Base-by-base conservation (phyloP, 2,113 vertebrate species). In the Lipotes vexillifer region DNA sequence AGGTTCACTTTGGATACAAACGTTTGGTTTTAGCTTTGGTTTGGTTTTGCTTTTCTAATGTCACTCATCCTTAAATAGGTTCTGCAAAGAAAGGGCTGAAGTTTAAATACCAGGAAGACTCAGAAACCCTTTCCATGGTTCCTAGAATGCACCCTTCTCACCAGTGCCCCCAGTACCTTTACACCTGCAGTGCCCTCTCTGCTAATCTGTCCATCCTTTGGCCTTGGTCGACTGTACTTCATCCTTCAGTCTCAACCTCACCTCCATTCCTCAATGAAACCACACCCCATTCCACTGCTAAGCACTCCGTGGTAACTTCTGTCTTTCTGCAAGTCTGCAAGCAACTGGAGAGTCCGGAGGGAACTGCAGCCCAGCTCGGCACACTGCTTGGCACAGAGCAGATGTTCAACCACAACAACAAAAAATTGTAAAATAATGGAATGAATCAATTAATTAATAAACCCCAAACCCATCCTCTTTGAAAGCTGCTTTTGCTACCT, bases 221-320 rank as follows among this genome's bases (percentile, higher is more conserved):
- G 25, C 63, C 33, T 21, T 61, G 38, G 7, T 2, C 9, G 59
- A 57, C 14, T 0, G 1, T 11, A 5, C 33, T 61, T 61, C 33
- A 44, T 5, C n/a, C 36, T 96, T 65, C 3, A 12, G 21, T 46
- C 36, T 93, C 20, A 66, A 31, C 7, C 63, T n/a, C 49, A 49
- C 27, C 9, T 94, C 63, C 27, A 61, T 29, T 55, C 31, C 36
- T 49, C 55, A 41, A 31, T 72, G 18, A 44, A 59, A 15, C 25
- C 2, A 2, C 0, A 0, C 1, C 59, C 44, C 27, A 9, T 36
- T 7, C 38, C 63, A 36, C 12, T 0, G 36, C 44, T 57, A 33
- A 66, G 41, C 6, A 36, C 6, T 7, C 36, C 5, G 4, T 17
- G 12, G 44, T 25, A 3, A 2, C 20, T 55, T 46, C 57, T 52